These are phyloP conservation scores for Fistularia commersonii DNA, from an alignment of 2,797 vertebrate species.

Conservation along the genomic window DNA sequence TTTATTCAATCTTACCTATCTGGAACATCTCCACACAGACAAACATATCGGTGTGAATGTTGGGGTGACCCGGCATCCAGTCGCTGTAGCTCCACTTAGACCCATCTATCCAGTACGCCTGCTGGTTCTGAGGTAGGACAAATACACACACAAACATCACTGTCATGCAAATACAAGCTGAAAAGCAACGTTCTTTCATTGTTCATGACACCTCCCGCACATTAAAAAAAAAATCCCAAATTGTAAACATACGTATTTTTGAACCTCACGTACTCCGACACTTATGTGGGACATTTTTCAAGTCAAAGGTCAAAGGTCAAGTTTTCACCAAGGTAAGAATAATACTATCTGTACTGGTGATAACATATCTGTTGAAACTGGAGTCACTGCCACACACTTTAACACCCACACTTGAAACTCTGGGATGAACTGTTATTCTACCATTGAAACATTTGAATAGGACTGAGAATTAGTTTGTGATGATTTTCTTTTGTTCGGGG, in stretches of 20 bases:
- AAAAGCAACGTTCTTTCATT: no score
- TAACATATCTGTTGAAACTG: slow-evolving; percentile 51
- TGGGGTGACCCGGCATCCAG: slow-evolving; percentile 71
- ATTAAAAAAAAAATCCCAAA: not conserved
- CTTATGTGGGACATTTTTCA: slow-evolving; percentile 11
- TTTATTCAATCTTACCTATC: slow-evolving; percentile 47
- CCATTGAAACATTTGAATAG: no score
- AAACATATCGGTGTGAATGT: slow-evolving; percentile 41
- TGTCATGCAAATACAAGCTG: not conserved
- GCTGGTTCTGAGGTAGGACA: slow-evolving; percentile 51
- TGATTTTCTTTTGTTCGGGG: no score
- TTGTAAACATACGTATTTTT: not conserved
- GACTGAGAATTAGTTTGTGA: no score
- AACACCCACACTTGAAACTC: no score
- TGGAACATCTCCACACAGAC: slow-evolving; percentile 72
- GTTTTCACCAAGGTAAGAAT: slow-evolving; percentile 52
- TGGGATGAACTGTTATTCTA: no score
- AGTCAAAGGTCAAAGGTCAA: slow-evolving; percentile 35
- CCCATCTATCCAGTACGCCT: slow-evolving; percentile 64
- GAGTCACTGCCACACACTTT: no score
- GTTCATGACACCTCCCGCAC: not conserved
- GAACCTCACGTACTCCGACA: not conserved
- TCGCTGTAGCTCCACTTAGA: slow-evolving; percentile 67
- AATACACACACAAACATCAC: not conserved
- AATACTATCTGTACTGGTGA: slow-evolving; percentile 50